These are phyloP conservation scores for Drosophila rubida DNA, from an alignment of 2,888 invertebrate genomes.

Conservation along the genomic window DNA sequence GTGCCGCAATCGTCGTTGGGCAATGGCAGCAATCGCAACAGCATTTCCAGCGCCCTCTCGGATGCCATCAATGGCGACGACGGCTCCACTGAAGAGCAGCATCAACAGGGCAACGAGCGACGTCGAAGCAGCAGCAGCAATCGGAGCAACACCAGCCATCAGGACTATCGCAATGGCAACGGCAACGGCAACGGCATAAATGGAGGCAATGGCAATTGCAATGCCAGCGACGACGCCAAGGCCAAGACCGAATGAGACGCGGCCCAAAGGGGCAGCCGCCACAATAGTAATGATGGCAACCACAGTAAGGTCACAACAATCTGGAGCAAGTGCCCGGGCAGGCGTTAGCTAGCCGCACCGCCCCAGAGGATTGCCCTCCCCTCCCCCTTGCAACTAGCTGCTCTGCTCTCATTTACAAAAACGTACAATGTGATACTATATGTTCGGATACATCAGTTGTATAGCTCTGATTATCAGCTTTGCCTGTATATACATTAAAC, in stretches of 20 bases:
- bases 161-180: slow-evolving; percentile 30
- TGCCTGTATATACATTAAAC: slow-evolving; percentile 20
- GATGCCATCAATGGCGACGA: slow-evolving; percentile 57
- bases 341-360: slow-evolving; percentile 17
- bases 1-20: slow-evolving; percentile 40
- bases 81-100: background rate
- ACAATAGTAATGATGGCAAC: background rate
- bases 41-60: slow-evolving; percentile 52
- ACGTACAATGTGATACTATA: slow-evolving; percentile 58
- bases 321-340: slow-evolving; percentile 52
- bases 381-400: background rate
- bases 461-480: slow-evolving; percentile 6
- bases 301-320: slow-evolving; percentile 48
- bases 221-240: slow-evolving; percentile 58
- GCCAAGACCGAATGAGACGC: slow-evolving; percentile 62
- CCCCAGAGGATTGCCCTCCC: background rate
- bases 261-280: slow-evolving; percentile 24
- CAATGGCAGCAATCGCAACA: slow-evolving; percentile 26
- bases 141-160: slow-evolving; percentile 11
- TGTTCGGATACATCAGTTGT: slow-evolving; percentile 27
- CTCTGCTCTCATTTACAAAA: slow-evolving; percentile 1
- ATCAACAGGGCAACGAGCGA: background rate
- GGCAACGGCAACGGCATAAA: slow-evolving; percentile 48
- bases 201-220: slow-evolving; percentile 20
- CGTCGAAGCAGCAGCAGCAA: slow-evolving; percentile 8